Conservation (phyloP, 2,888 invertebrate genomes). For the Abscondita cerata region DNA sequence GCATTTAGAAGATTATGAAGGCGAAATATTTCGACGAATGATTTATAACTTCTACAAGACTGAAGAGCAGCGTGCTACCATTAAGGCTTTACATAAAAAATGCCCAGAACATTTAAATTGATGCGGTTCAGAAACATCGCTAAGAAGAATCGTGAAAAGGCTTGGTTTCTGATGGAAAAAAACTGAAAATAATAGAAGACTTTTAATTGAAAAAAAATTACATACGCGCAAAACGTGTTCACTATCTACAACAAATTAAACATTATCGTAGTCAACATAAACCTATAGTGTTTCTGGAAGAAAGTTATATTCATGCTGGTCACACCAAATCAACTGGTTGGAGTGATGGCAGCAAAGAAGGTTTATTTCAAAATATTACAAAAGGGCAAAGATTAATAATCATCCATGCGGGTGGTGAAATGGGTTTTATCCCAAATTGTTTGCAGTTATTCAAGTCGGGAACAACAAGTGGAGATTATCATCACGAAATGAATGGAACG, state of each 20-base stretch:
- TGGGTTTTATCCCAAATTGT: conserved; percentile 13
- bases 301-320: conserved; percentile 1
- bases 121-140: neutral
- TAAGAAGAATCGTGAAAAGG: neutral
- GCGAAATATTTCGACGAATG: neutral
- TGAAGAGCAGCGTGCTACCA: neutral
- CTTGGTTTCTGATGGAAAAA: neutral
- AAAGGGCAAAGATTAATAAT: conserved; percentile 11
- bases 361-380: neutral
- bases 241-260: neutral
- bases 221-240: neutral
- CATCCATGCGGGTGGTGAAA: conserved; percentile 11
- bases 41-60: conserved; percentile 5
- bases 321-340: conserved; percentile 5
- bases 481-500: neutral
- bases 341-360: conserved; percentile 10
- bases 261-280: neutral
- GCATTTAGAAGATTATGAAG: neutral
- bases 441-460: neutral
- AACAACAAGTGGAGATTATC: conserved; percentile 4
- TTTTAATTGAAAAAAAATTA: neutral
- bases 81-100: neutral
- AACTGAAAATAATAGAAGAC: neutral
- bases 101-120: neutral
- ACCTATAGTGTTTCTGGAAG: neutral